These are phyloP conservation scores for Lepidocolaptes lacrymiger DNA, from an alignment of 2,797 vertebrate species.

Conservation along the genomic window DNA sequence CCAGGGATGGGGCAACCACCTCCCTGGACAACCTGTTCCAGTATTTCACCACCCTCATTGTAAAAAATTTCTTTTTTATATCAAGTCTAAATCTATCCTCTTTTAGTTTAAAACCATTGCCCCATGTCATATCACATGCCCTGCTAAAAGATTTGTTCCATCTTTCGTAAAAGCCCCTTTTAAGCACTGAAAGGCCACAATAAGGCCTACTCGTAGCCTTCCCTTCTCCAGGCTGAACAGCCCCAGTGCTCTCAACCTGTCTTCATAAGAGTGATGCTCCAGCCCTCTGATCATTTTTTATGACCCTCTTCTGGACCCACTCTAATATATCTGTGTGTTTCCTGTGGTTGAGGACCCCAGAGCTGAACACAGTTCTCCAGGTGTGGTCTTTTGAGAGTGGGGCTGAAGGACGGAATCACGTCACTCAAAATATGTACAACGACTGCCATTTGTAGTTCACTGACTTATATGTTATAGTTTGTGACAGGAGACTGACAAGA, in stretches of 20 bases:
- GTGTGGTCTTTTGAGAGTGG: fast-evolving
- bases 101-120: neutral
- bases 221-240: neutral
- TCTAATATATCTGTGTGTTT: neutral
- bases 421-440: neutral
- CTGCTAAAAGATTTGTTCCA: neutral
- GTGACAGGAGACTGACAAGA: neutral
- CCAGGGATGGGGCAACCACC: neutral
- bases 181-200: neutral
- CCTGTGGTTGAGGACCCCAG: neutral
- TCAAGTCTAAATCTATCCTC: neutral
- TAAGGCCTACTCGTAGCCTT: neutral
- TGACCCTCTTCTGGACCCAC: neutral
- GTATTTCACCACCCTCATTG: neutral
- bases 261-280: neutral
- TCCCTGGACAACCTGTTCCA: neutral
- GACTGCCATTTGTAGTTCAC: neutral
- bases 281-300: neutral
- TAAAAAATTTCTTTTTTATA: neutral
- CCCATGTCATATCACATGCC: neutral
- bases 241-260: neutral
- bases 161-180: neutral
- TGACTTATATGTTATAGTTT: neutral
- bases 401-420: neutral
- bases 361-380: neutral